A percentile compares a stretch with the other conserved stretches of the same genome.
These are phyloP conservation scores for Allygus modestus DNA, from an alignment of 2,888 invertebrate species.

Conservation along the genomic window DNA sequence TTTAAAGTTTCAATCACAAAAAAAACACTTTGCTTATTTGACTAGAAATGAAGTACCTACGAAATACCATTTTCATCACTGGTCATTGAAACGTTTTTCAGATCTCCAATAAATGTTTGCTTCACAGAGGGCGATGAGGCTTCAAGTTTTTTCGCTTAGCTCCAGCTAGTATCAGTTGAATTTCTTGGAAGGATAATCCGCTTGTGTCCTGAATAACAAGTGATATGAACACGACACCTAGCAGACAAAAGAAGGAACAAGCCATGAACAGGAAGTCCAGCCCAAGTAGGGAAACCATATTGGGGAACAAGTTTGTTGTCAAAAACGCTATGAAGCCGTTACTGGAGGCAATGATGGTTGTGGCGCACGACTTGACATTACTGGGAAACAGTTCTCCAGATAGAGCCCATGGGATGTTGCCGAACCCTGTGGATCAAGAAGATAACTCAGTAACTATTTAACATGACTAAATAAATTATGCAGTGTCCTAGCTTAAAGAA, in stretches of 20 bases:
- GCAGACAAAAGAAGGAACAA: neutral
- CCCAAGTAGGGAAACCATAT: constrained; percentile 1
- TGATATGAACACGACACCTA: constrained; percentile 8
- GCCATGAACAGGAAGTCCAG: constrained; percentile 44
- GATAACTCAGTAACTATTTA: neutral
- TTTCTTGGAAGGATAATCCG: constrained; percentile 37
- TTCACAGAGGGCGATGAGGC: neutral
- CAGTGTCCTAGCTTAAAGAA: no score
- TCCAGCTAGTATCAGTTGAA: constrained; percentile 18
- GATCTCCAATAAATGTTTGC: no score
- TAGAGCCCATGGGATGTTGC: constrained; percentile 45
- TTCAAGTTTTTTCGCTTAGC: constrained; percentile 15
- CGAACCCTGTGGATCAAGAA: constrained; percentile 3
- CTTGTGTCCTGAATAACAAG: constrained; percentile 39
- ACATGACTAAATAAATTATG: neutral
- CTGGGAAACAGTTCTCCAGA: constrained; percentile 40
- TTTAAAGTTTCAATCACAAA: no score
- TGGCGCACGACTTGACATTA: constrained; percentile 35
- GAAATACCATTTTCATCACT: no score
- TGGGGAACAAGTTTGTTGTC: constrained; percentile 17
- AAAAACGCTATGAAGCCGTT: constrained; percentile 11
- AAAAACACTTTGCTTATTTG: no score
- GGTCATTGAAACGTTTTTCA: no score
- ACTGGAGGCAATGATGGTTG: constrained; percentile 36
- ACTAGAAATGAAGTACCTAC: no score